Evolutionary conservation across 2,888 invertebrate genomes (phyloP), one percentile per base, ranked within the genome.

Genomic region (Ashinkailepas kermadecensis): DNA sequence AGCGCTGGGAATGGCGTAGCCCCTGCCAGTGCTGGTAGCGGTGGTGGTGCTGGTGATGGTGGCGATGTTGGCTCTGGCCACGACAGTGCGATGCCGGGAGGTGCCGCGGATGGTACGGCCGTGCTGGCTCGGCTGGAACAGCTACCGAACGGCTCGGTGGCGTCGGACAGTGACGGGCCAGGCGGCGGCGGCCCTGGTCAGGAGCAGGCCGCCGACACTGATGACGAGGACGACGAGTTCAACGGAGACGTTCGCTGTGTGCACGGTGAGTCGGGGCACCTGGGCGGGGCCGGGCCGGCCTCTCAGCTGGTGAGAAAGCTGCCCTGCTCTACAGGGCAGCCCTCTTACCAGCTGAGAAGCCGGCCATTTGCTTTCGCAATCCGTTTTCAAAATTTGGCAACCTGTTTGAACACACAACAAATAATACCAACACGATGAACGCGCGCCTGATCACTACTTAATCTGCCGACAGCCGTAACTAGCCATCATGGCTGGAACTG

Each of bases 241-340:
- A 79, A 79, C 79, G 79, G 25, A 21, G 79, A 79, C 23, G 13
- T 79, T 2, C 58, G n/a, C 23, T 79, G 79, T 13, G 12, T 13
- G 12, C 79, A 79, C 79, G 79, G 79, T 79, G 58, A 79, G 79
- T 3, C n/a, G 39, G 54, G 54, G 74, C 39, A 39, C 67, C 13
- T n/a, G 23, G 23, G 11, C 11, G 25, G 39, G 39, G 23, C 70
- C 25, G 4, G 21, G 7, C 23, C 6, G 25, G 39, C 23, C 39
- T 70, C 13, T 0, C 39, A 7, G 15, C 25, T 70, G 13, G 70
- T 70, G n/a, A 25, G 70, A 70, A 21, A 21, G 39, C 25, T 11
- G 12, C 39, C 18, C 1, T 11, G 70, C 39, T 39, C 39, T 39
- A 39, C 39, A 39, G 39, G 39, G 39, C 1, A 39, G n/a, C n/a